A percentile compares a stretch with the other conserved stretches of the same genome.
Conservation (phyloP, 2,888 invertebrate genomes). For the Nomada fabriciana region DNA sequence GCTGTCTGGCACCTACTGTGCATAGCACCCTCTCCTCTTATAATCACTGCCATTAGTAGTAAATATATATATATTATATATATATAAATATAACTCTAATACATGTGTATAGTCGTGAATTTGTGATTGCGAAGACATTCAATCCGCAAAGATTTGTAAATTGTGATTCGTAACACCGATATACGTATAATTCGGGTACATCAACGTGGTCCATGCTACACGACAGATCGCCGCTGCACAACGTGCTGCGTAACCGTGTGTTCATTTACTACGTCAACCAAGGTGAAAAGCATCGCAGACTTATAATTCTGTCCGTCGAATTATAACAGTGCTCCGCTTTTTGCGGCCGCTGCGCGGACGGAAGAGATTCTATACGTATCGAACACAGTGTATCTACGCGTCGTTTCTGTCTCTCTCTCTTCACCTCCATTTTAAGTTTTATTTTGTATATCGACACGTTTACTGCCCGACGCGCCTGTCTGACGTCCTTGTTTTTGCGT, state of each 20-base stretch:
- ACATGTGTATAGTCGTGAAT: conserved; percentile 18
- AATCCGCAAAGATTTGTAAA: conserved; percentile 1
- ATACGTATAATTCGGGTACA: neutral
- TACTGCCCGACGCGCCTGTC: conserved; percentile 40
- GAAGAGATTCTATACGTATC: conserved; percentile 32
- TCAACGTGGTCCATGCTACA: neutral
- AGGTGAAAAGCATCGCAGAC: conserved; percentile 37
- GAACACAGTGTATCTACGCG: conserved; percentile 1
- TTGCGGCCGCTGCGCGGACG: conserved; percentile 27
- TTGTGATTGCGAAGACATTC: neutral
- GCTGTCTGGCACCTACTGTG: conserved; percentile 70
- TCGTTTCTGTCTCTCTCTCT: neutral
- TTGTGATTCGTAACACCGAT: conserved; percentile 29
- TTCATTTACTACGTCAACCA: conserved; percentile 24
- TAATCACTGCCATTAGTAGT: conserved; percentile 67
- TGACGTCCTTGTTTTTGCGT: conserved; percentile 36
- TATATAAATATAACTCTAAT: conserved; percentile 18
- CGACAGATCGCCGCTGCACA: conserved; percentile 1
- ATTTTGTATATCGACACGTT: conserved; percentile 46
- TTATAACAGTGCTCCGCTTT: conserved; percentile 28
- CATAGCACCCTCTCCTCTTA: conserved; percentile 61
- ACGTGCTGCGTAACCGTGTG: conserved; percentile 34
- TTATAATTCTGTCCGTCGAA: conserved; percentile 19
- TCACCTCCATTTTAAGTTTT: conserved; percentile 2
- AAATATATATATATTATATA: conserved; percentile 17